Evolutionary conservation across 2,797 vertebrate genomes (phyloP), one percentile per base, ranked within the genome.

Genomic region (Chelonia mydas): DNA sequence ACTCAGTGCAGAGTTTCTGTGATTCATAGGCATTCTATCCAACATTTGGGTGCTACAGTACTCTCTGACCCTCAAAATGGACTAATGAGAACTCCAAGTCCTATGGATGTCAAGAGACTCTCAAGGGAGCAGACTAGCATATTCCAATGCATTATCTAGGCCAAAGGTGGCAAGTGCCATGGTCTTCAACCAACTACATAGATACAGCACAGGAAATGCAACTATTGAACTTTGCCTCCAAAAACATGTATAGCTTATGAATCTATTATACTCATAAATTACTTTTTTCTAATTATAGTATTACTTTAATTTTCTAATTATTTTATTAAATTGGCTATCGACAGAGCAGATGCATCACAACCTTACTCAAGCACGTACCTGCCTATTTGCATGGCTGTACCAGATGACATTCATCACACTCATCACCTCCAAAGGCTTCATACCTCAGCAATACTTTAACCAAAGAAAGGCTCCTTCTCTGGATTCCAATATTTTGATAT

Each of bases 281-380:
- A 17, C 49, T 87, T n/a, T 83, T 54, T 81, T 57, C 79, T 76
- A 84, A 78, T 92, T 55, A 90, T 51, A 51, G 49, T 37, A 54
- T 23, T 50, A 28, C 45, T 81, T 59, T 80, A 82, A 49, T 17
- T 86, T 28, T 78, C 82, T 82, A n/a, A 55, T 84, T 84, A 27
- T 37, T 92, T 78, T 47, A 8, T 31, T 93, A 86, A 92, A 86
- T 74, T 51, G 84, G 84, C 7, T 16, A 54, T 12, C 81, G 25
- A 47, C 84, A 57, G 59, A 79, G 59, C 55, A 91, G 74, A 88
- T 49, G 23, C 9, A 47, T 53, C 25, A 5, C 10, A 19, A 13
- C 61, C 3, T 1, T 50, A 68, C 1, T 0, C 68, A 41, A 92
- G 84, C 0, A 72, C 11, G 78, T 51, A 81, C n/a, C 19, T 37